These are phyloP conservation scores for Steinernema scapterisci DNA, from an alignment of 2,888 invertebrate species.

Conservation along the genomic window DNA sequence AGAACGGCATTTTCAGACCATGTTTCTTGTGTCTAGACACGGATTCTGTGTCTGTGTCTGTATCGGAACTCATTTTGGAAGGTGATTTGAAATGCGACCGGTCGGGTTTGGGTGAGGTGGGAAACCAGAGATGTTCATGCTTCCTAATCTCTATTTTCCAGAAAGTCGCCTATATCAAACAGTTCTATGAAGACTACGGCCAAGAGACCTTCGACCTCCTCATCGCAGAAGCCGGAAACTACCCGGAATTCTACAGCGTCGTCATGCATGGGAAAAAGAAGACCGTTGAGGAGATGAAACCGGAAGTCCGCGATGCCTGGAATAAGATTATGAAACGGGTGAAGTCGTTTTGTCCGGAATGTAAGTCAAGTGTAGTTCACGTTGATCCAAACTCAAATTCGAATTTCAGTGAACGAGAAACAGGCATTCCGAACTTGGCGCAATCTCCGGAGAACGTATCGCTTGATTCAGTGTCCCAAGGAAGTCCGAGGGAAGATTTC, in stretches of 20 bases:
- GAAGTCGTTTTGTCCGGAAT: background rate
- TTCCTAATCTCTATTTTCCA: too few relatives aligned
- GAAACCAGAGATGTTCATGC: too few relatives aligned
- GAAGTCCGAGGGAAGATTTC: background rate
- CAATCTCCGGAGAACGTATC: background rate
- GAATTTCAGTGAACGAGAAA: background rate
- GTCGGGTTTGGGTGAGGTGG: too few relatives aligned
- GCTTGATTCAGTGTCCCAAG: background rate
- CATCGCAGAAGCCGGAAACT: background rate
- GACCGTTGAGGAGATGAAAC: background rate
- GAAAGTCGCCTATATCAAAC: background rate
- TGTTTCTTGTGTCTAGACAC: too few relatives aligned
- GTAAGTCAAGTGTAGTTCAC: background rate
- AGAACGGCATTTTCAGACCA: too few relatives aligned
- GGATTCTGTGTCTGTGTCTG: too few relatives aligned
- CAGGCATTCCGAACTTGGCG: background rate
- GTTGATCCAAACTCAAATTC: background rate
- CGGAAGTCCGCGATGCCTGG: background rate
- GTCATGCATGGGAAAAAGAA: background rate
- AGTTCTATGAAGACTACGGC: background rate
- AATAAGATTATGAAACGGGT: background rate
- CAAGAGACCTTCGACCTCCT: background rate
- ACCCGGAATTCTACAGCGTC: background rate
- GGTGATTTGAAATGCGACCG: too few relatives aligned
- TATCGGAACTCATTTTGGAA: too few relatives aligned